Evolutionary conservation across 1,140 invertebrate species (phyloP), one percentile per base, ranked within the genome.

Genomic region (Drosophila erecta): DNA sequence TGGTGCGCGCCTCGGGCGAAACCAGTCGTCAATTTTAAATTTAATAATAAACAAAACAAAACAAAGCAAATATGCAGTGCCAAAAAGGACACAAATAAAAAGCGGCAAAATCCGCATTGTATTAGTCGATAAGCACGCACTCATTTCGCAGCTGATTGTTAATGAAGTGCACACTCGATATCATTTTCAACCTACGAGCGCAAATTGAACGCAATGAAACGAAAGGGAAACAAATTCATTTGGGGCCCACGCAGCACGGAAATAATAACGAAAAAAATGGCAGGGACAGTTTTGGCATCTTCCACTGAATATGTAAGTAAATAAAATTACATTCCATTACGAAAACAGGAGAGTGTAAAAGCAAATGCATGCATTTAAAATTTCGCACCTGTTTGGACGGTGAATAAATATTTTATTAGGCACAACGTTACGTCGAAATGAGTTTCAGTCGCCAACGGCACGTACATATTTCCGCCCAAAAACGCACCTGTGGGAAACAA

Each of bases 321-420:
- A 83, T 79, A 83, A 78, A 69, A 70, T 70, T 70, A 70, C 66
- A 70, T 70, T 49, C 69, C 66, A 70, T 70, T 70, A 70, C 66
- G 64, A 57, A 70, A 70, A 70, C 66, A 57, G 66, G 43, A 70
- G 51, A 70, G 65, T 70, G 66, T 70, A 70, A 70, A 70, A 70
- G 66, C 66, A 70, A 70, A 70, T 70, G 66, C 66, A 57, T 70
- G 59, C 71, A 84, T 83, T 84, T 66, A 61, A 84, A 76, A 83
- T 61, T 79, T 83, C 65, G 65, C 80, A 83, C 76, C 80, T 84
- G 80, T 59, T 83, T 53, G 49, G 59, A 58, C 55, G 61, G 30
- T 50, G 57, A 79, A 76, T 83, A 83, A 83, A 83, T 83, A 83
- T 83, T 83, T 84, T 74, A 84, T 84, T 84, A 79, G 73, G 65